Evolutionary conservation across 2,113 vertebrate genomes (phyloP).

Genomic region (Notechis scutatus): DNA sequence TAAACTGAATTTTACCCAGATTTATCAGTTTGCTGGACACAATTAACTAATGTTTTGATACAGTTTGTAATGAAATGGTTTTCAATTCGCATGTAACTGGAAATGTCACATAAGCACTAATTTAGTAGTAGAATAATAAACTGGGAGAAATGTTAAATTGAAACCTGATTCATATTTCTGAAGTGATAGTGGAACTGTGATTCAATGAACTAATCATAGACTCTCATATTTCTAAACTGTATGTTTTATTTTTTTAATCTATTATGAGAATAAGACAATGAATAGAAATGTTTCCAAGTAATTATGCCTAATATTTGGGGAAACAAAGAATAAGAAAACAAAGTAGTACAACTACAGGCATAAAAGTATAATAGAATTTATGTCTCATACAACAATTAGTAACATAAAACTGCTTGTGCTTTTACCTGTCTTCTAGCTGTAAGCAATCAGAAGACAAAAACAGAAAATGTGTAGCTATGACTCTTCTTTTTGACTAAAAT

Average conservation of each 20-base stretch:
- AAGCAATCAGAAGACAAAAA: neutral
- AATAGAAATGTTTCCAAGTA: neutral
- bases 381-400: neutral
- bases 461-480: neutral
- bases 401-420: neutral
- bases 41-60: neutral
- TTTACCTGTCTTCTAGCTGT: neutral
- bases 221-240: neutral
- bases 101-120: neutral
- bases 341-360: neutral
- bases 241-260: neutral
- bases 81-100: neutral
- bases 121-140: neutral
- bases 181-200: neutral
- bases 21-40: neutral
- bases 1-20: neutral
- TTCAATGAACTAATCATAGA: neutral
- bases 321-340: neutral
- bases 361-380: neutral
- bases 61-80: neutral
- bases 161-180: neutral
- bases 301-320: neutral
- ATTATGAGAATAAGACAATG: neutral
- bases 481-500: neutral
- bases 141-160: neutral